A percentile compares a stretch with the other conserved stretches of the same genome.
Evolutionary conservation across 2,888 invertebrate species (phyloP).

Genomic region (Ernsta delagoae): DNA sequence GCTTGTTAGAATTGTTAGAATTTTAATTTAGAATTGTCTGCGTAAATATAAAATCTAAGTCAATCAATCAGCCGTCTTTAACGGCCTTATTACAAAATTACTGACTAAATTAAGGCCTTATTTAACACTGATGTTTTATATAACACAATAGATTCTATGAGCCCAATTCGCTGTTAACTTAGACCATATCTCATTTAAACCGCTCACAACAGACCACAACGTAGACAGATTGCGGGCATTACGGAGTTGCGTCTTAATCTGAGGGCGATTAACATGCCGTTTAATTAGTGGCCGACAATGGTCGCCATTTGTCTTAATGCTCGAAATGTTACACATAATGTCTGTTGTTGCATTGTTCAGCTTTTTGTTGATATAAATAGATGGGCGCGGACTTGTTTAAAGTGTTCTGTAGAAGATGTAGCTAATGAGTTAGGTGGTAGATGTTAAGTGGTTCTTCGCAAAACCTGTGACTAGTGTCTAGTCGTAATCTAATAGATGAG

Average conservation of each 20-base stretch:
- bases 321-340: conserved; percentile 37
- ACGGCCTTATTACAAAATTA: no score
- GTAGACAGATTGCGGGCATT: conserved; percentile 77
- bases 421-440: not conserved
- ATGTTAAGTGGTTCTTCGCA: no score
- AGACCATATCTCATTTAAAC: conserved; percentile 46
- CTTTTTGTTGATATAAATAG: conserved; percentile 7
- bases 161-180: conserved; percentile 43
- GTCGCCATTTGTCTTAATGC: conserved; percentile 56
- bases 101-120: no score
- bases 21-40: no score
- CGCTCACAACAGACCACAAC: conserved; percentile 64
- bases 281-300: conserved; percentile 78
- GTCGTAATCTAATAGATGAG: no score
- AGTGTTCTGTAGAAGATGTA: not conserved
- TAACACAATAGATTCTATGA: not conserved
- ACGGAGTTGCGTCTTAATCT: conserved; percentile 76
- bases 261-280: conserved; percentile 69
- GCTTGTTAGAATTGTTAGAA: no score
- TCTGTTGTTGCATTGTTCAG: conserved; percentile 24
- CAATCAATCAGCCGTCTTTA: no score
- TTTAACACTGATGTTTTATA: no score
- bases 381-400: not conserved
- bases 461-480: no score
- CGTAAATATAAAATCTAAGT: no score